phyloP scores from a whole-genome alignment of 2,888 invertebrate genomes.

The Amphipyra berbera region DNA sequence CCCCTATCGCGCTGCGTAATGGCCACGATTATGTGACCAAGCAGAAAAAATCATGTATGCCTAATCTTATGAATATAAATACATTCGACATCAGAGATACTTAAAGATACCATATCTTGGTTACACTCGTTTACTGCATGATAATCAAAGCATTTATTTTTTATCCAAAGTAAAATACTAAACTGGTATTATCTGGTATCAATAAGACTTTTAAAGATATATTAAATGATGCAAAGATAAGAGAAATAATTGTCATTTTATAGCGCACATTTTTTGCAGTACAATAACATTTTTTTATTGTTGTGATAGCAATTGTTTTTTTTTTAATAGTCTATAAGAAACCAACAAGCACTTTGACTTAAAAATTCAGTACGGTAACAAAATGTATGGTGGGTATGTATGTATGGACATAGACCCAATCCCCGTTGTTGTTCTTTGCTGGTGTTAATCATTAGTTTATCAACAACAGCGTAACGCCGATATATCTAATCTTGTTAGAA shows the following conservation, averaged over 20 bases:
- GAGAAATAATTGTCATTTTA: conserved; percentile 21
- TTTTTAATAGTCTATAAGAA: too few species aligned
- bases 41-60: conserved; percentile 6
- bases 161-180: conserved; percentile 27
- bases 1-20: conserved; percentile 28
- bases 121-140: conserved; percentile 55
- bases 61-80: conserved; percentile 25
- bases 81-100: conserved; percentile 34
- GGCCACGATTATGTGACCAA: conserved; percentile 8
- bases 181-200: conserved; percentile 51
- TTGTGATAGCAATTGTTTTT: not conserved
- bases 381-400: not conserved
- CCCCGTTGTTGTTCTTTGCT: conserved; percentile 34
- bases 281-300: not conserved
- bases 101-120: conserved; percentile 30
- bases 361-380: not conserved
- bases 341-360: too few species aligned
- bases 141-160: conserved; percentile 38
- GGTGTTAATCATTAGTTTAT: conserved; percentile 56
- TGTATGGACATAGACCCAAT: too few species aligned
- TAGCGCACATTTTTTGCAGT: not conserved
- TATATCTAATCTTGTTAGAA: conserved; percentile 56
- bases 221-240: conserved; percentile 41
- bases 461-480: conserved; percentile 56
- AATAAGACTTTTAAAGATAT: conserved; percentile 37